A percentile compares a stretch with the other conserved stretches of the same genome.
Conservation (phyloP, 2,797 vertebrate genomes). For the Cottoperca gobio region DNA sequence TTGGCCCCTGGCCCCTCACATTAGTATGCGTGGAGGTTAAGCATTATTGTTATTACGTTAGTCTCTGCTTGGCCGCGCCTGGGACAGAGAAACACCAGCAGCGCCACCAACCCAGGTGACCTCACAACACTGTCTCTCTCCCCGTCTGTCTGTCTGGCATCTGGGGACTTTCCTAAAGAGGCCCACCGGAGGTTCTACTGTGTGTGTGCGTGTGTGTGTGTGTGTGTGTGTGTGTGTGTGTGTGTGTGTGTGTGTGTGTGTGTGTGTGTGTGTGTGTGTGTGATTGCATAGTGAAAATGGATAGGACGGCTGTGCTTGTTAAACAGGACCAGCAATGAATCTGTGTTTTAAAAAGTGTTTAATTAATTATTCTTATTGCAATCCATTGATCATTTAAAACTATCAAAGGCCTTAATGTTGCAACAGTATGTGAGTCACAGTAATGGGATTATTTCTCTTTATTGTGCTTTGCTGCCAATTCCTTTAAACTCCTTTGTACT, state of each 20-base stretch:
- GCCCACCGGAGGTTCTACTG: slow-evolving; percentile 69
- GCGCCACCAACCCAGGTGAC: slow-evolving; percentile 74
- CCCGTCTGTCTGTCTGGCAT: slow-evolving; percentile 77
- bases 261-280: background rate
- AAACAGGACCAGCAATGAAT: slow-evolving; percentile 35
- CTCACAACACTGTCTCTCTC: slow-evolving; percentile 67
- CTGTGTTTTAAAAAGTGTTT: slow-evolving; percentile 10
- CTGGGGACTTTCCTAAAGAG: slow-evolving; percentile 80
- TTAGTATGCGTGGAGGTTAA: slow-evolving; percentile 32
- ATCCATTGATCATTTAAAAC: slow-evolving; percentile 10
- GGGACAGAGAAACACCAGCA: slow-evolving; percentile 60
- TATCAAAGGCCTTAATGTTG: background rate
- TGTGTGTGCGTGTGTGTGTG: slow-evolving; percentile 49
- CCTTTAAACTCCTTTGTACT: background rate
- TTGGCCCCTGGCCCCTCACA: slow-evolving; percentile 11
- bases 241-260: slow-evolving; percentile 4
- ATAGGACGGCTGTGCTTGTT: slow-evolving; percentile 26
- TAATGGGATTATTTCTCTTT: slow-evolving; percentile 4
- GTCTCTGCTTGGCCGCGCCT: slow-evolving; percentile 33
- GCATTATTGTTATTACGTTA: slow-evolving; percentile 49
- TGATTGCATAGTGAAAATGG: slow-evolving; percentile 32
- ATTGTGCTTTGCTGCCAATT: slow-evolving; percentile 9
- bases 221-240: slow-evolving; percentile 37
- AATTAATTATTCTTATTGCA: slow-evolving; percentile 20
- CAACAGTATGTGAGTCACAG: background rate